Evolutionary conservation across 2,797 vertebrate genomes (phyloP).

Genomic region (Megalops cyprinoides): DNA sequence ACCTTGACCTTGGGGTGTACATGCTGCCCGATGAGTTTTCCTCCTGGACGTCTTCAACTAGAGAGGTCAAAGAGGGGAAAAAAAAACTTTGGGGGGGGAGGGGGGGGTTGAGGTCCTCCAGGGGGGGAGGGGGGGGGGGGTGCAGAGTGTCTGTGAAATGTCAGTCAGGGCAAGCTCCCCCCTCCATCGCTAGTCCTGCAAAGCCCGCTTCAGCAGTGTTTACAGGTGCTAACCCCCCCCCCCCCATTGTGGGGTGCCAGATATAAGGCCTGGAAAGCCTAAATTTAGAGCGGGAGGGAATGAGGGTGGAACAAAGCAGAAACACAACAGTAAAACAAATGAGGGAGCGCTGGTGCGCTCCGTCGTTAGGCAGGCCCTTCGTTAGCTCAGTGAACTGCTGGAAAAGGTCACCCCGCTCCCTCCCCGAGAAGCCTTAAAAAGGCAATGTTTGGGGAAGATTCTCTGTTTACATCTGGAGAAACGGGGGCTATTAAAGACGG

Average conservation of each 20-base stretch:
- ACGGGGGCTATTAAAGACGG: constrained; percentile 57
- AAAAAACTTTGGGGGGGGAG: not conserved
- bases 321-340: constrained; percentile 37
- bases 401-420: constrained; percentile 70
- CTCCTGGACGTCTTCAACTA: constrained; percentile 25
- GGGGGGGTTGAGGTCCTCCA: not conserved
- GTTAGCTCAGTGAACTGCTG: constrained; percentile 75
- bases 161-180: constrained; percentile 35
- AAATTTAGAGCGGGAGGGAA: constrained; percentile 45
- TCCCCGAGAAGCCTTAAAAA: constrained; percentile 90
- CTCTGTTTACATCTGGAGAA: constrained; percentile 68
- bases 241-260: constrained; percentile 33
- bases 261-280: constrained; percentile 39
- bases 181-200: not conserved
- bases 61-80: not conserved
- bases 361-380: constrained; percentile 71
- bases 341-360: constrained; percentile 38
- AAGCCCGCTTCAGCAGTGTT: constrained; percentile 27
- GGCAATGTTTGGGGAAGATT: constrained; percentile 91
- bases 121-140: not conserved
- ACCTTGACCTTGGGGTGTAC: constrained; percentile 36
- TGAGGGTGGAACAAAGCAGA: constrained; percentile 26
- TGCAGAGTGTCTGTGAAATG: constrained; percentile 41
- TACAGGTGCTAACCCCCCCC: constrained; percentile 28
- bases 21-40: constrained; percentile 34